Evolutionary conservation across 2,888 invertebrate genomes (phyloP).

Genomic region (Idaea straminata): DNA sequence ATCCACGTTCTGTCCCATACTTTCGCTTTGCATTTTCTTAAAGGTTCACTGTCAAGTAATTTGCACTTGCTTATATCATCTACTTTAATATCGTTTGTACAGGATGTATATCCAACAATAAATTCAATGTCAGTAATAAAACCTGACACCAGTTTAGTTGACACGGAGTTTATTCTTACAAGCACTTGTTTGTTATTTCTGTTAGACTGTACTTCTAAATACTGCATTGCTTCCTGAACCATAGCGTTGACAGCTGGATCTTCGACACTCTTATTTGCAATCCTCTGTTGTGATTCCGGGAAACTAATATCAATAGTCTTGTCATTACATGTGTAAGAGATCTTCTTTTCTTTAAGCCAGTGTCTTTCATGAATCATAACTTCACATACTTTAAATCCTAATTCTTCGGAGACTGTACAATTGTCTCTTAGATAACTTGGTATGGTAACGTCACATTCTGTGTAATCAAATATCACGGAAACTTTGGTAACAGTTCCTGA

Average conservation of each 20-base stretch:
- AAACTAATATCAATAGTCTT: conserved; percentile 47
- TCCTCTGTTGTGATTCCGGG: conserved; percentile 28
- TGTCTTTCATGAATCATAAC: conserved; percentile 49
- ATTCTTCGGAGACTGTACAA: conserved; percentile 43
- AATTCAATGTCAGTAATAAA: conserved; percentile 79
- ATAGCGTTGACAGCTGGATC: conserved; percentile 52
- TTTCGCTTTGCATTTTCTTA: conserved; percentile 51
- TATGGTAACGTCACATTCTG: conserved; percentile 52
- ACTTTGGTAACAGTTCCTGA: conserved; percentile 56
- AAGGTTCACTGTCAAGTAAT: conserved; percentile 44
- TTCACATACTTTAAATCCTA: conserved; percentile 56
- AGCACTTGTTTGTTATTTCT: conserved; percentile 56
- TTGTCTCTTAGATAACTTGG: conserved; percentile 40
- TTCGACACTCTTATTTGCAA: conserved; percentile 29
- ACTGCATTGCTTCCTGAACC: conserved; percentile 54
- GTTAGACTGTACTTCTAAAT: conserved; percentile 59
- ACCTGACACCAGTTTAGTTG: conserved; percentile 77
- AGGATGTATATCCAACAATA: conserved; percentile 78
- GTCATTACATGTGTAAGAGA: conserved; percentile 51
- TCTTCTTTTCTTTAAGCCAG: conserved; percentile 48
- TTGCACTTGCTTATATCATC: conserved; percentile 43
- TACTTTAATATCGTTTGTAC: conserved; percentile 54
- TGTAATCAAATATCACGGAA: conserved; percentile 44
- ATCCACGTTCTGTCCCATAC: conserved; percentile 82
- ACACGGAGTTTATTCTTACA: conserved; percentile 63